phyloP scores from a whole-genome alignment of 2,797 vertebrate genomes.

The Psittacula echo region DNA sequence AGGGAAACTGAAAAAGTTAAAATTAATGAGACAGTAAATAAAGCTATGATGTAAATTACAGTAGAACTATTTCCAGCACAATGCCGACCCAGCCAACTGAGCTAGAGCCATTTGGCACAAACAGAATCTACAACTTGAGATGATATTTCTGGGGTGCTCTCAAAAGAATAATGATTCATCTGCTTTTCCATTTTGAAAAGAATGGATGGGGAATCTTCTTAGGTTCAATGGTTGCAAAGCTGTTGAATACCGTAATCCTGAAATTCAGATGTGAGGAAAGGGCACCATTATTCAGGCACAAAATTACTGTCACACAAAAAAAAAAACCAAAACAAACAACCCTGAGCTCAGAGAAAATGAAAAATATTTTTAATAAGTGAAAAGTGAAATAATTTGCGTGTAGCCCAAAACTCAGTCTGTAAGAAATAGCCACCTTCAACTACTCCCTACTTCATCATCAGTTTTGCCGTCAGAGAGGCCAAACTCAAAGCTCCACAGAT shows the following conservation, averaged over 20 bases:
- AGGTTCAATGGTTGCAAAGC: not conserved
- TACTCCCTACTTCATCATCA: not conserved
- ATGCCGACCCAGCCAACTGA: conserved; percentile 45
- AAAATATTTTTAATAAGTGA: conserved; percentile 22
- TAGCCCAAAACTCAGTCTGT: not conserved
- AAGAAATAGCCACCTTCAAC: conserved; percentile 18
- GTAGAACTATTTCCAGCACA: conserved; percentile 52
- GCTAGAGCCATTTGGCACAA: conserved; percentile 62
- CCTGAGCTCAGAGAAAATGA: not conserved
- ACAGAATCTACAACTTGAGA: conserved; percentile 4
- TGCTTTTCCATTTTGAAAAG: conserved; percentile 12
- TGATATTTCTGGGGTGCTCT: not conserved
- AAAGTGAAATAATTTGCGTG: not conserved
- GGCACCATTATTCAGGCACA: not conserved
- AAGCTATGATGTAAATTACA: conserved; percentile 43
- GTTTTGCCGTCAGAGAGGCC: not conserved
- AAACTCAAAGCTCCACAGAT: conserved; percentile 1
- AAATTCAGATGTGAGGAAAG: conserved; percentile 1
- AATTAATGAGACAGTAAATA: conserved; percentile 76
- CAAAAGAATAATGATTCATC: conserved; percentile 5
- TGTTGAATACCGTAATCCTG: not conserved
- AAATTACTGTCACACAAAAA: not conserved
- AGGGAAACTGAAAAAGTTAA: conserved; percentile 66
- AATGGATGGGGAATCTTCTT: conserved; percentile 13
- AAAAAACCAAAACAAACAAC: not conserved